Base-by-base conservation (phyloP, 2,888 invertebrate genomes). In the Drosophila infuscata region DNA sequence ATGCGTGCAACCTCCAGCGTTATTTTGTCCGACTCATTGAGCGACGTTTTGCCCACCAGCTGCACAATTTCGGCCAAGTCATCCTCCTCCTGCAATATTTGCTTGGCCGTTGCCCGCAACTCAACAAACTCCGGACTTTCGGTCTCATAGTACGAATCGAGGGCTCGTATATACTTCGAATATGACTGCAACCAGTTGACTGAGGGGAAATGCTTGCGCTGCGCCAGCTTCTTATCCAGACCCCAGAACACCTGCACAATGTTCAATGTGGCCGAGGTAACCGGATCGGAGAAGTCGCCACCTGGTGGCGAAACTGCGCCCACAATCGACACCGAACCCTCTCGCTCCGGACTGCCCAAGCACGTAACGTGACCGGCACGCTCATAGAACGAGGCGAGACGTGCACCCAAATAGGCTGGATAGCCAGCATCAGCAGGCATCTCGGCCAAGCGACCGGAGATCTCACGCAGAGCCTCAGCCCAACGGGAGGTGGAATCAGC, bases 241-340 rank as follows among this genome's bases (percentile, higher is more conserved):
- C 99, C 99, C 99, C 99, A 99, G 94, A 99, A 99, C 94, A 99
- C 99, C 94, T 99, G 99, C 74, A 99, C 99, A 93, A 99, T 99
- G 94, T 98, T 98, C 71, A 99, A 95, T 7, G 99, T 99, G 70
- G 99, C 99, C 0, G 99, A 98, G 4, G 99, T 99, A 63, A 99
- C 99, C 52, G 99, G 99, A 95, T 99, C 99, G 17, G 99, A 99
- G 95, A 99, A 99, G 94, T 99, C 99, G 94, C 99, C 99, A 93
- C 99, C 99, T 89, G 99, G 99, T 36, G 99, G 99, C 3, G 99
- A 99, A 70, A 99, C 99, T 91, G 99, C 99, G 81, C 99, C 99
- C 74, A 99, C 99, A 94, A 99, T 99, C 83, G 99, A 99, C 63
- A 99, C 99, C 57, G 98, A 99, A 71, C 99, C 99, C 94, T 99